Base-by-base conservation (phyloP, 1,140 invertebrate genomes). In the Drosophila lacteicornis region DNA sequence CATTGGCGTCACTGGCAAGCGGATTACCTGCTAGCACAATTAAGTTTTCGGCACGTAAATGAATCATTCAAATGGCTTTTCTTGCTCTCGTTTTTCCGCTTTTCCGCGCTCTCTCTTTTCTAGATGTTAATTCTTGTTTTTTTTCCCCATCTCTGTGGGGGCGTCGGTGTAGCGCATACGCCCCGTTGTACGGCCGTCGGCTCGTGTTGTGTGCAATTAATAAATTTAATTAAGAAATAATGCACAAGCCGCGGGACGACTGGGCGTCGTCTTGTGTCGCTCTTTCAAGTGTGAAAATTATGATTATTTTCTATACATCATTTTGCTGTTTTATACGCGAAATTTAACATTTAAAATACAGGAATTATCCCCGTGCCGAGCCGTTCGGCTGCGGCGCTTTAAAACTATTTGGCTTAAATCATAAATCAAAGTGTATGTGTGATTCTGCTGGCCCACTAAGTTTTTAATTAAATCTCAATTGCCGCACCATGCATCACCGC, bases 221-320 rank as follows among this genome's bases (percentile, higher is more conserved):
- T 90, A 90, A 90, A 90, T 91, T 90, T 90, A 90, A 90, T 90
- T 90, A 90, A 90, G 85, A 91, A 90, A 90, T 85, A 90, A 81
- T 87, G 77, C 73, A 63, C 38, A 78, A 67, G 62, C 53, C 49
- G 55, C 30, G 17, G 19, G 38, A 15, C 51, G 19, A 53, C 38
- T 68, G 59, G 69, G 57, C 66, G 53, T 51, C 71, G 81, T 65
- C 59, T 65, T 56, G 57, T 79, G 73, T 85, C 67, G 69, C 78
- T 73, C 77, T 79, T 85, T 88, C 79, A 71, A 85, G 85, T 90
- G 85, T 90, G 85, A 90, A 90, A 90, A 90, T 90, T 90, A 90
- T 91, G 85, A 90, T 90, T 85, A 85, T 88, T 62, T 80, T 57
- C 45, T 75, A 80, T 75, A 82, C 27, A 71, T 79, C 66, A 69